Conservation (phyloP, 1,140 invertebrate species). For the Trichonephila inaurata region DNA sequence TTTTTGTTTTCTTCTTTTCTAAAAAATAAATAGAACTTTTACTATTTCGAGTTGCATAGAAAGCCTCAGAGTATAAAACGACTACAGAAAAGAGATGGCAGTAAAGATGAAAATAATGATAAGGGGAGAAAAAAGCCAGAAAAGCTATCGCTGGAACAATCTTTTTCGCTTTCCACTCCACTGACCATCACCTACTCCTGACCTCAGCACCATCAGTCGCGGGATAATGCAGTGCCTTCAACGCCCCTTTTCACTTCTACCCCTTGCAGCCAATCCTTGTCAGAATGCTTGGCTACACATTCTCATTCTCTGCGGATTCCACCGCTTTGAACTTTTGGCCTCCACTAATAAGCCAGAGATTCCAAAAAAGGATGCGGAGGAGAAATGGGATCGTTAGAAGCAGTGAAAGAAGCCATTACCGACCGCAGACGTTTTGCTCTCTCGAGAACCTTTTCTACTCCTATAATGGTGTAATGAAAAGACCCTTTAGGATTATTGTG, state of each 20-base stretch:
- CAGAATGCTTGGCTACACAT: conserved; percentile 37
- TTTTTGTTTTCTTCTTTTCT: too few relatives aligned
- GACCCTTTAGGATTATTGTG: conserved; percentile 24
- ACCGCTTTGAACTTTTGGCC: conserved; percentile 21
- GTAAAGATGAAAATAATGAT: neutral
- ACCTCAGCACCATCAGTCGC: conserved; percentile 7
- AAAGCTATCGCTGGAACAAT: conserved; percentile 22
- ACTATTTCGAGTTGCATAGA: too few relatives aligned
- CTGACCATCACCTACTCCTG: conserved; percentile 14
- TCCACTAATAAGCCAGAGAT: conserved; percentile 27
- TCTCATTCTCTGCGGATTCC: conserved; percentile 33
- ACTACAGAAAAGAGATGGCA: neutral
- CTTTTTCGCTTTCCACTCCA: conserved; percentile 26
- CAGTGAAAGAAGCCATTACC: neutral
- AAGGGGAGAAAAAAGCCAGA: neutral
- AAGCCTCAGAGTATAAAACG: neutral
- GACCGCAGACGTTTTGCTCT: conserved; percentile 18
- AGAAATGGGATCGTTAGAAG: conserved; percentile 33
- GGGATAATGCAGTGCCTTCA: conserved; percentile 11
- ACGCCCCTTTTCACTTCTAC: neutral
- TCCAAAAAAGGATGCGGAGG: neutral
- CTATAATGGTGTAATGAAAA: conserved; percentile 9
- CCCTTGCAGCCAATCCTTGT: neutral
- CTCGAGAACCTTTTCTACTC: conserved; percentile 12
- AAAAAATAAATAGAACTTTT: too few relatives aligned